A percentile compares a stretch with the other conserved stretches of the same genome.
Conservation (phyloP, 2,888 invertebrate species). For the Charanyca ferruginea region DNA sequence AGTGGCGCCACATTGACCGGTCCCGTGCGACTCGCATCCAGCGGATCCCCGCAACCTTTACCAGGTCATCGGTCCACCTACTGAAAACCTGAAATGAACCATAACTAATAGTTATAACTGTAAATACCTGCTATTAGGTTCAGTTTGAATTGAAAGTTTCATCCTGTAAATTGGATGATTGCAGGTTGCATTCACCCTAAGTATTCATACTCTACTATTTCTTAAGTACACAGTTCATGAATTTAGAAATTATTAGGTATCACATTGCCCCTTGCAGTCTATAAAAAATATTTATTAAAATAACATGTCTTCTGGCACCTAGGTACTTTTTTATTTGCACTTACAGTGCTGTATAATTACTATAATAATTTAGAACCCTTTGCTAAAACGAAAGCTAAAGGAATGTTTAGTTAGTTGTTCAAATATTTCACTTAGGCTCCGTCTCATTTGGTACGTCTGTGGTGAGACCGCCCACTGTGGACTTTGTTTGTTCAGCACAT, state of each 20-base stretch:
- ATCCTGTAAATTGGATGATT: neutral
- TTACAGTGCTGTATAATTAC: neutral
- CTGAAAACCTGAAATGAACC: neutral
- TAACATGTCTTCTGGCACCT: neutral
- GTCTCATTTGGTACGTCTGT: constrained; percentile 37
- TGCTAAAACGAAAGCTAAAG: constrained; percentile 28
- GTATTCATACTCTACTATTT: neutral
- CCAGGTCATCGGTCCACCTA: too few species aligned
- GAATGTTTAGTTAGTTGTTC: constrained; percentile 50
- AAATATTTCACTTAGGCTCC: constrained; percentile 46
- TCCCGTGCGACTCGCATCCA: too few species aligned
- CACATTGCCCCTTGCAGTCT: neutral
- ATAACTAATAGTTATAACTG: neutral
- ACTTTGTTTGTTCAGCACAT: neutral
- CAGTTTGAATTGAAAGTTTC: neutral
- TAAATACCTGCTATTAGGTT: neutral
- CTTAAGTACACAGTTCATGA: too few species aligned
- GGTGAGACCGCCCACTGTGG: constrained; percentile 19
- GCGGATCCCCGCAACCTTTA: too few species aligned
- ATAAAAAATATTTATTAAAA: neutral
- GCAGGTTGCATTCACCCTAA: neutral
- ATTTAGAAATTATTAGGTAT: too few species aligned
- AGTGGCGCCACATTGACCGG: too few species aligned
- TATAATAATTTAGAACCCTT: constrained; percentile 17
- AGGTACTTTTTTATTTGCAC: neutral